A percentile compares a stretch with the other conserved stretches of the same genome.
Evolutionary conservation across 2,888 invertebrate genomes (phyloP).

Genomic region (Autographa pulchrina): DNA sequence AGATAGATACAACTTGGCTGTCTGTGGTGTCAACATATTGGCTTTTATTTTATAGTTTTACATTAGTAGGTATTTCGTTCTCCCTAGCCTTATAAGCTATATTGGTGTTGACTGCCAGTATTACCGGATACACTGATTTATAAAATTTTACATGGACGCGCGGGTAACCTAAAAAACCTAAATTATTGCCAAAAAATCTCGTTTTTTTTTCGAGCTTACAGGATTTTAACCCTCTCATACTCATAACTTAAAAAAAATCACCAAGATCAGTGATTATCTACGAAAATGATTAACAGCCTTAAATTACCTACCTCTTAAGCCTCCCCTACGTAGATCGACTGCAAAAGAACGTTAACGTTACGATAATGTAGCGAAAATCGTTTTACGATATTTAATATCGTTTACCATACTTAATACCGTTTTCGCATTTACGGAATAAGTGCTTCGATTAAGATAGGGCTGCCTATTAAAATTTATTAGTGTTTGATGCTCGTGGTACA

Average conservation of each 20-base stretch:
- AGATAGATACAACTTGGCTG: no score
- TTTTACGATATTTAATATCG: conserved; percentile 69
- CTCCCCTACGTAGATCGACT: conserved; percentile 41
- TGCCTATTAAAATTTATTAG: conserved; percentile 36
- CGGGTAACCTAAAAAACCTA: not conserved
- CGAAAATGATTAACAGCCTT: conserved; percentile 17
- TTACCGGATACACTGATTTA: no score
- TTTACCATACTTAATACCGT: conserved; percentile 46
- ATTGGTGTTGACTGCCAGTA: no score
- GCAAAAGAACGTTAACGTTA: conserved; percentile 57
- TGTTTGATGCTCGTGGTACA: conserved; percentile 12
- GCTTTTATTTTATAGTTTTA: no score
- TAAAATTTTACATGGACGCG: not conserved
- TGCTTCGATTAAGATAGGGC: conserved; percentile 60
- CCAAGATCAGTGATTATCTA: conserved; percentile 8
- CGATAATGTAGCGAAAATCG: conserved; percentile 67
- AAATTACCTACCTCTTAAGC: conserved; percentile 28
- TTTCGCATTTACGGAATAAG: conserved; percentile 48
- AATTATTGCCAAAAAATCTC: not conserved
- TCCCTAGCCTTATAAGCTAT: no score
- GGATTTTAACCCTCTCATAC: not conserved
- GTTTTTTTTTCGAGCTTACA: not conserved
- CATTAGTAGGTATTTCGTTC: no score
- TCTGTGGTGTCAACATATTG: no score
- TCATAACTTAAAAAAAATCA: not conserved